A percentile compares a stretch with the other conserved stretches of the same genome.
These are phyloP conservation scores for Augochlorella aurata DNA, from an alignment of 2,888 invertebrate species.

Conservation along the genomic window DNA sequence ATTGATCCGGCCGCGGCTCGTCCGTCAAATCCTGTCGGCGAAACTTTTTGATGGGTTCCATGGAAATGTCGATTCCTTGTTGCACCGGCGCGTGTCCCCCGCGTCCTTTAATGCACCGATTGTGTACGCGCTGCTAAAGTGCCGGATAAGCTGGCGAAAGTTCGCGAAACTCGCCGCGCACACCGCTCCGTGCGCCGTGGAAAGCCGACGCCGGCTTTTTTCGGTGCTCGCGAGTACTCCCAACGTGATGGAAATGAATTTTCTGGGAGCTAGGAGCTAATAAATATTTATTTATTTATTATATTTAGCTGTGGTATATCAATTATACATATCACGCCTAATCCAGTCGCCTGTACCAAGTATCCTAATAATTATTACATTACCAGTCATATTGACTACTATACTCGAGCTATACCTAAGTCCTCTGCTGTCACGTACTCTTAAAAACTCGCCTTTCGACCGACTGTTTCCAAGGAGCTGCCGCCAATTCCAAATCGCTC, in stretches of 20 bases:
- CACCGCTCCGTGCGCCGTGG: not conserved
- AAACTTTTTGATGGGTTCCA: conserved; percentile 64
- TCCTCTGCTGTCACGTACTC: too few species aligned
- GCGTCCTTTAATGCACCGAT: conserved; percentile 35
- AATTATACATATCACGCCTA: not conserved
- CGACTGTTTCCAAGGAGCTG: too few species aligned
- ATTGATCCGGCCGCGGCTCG: not conserved
- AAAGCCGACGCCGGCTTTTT: not conserved
- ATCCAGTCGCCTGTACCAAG: too few species aligned
- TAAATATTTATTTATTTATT: too few species aligned
- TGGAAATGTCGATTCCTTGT: conserved; percentile 59
- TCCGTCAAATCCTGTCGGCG: conserved; percentile 60
- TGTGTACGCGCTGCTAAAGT: conserved; percentile 5
- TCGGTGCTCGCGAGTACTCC: too few species aligned
- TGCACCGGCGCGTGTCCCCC: conserved; percentile 2
- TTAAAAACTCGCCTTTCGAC: too few species aligned
- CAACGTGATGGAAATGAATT: too few species aligned
- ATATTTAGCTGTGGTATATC: too few species aligned
- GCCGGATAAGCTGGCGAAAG: conserved; percentile 32
- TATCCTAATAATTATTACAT: too few species aligned
- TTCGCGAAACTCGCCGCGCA: not conserved
- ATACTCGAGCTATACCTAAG: too few species aligned
- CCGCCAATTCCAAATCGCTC: not conserved
- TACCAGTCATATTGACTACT: too few species aligned
- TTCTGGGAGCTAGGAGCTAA: too few species aligned